Evolutionary conservation across 2,113 vertebrate species (phyloP).

Genomic region (Microcebus murinus): DNA sequence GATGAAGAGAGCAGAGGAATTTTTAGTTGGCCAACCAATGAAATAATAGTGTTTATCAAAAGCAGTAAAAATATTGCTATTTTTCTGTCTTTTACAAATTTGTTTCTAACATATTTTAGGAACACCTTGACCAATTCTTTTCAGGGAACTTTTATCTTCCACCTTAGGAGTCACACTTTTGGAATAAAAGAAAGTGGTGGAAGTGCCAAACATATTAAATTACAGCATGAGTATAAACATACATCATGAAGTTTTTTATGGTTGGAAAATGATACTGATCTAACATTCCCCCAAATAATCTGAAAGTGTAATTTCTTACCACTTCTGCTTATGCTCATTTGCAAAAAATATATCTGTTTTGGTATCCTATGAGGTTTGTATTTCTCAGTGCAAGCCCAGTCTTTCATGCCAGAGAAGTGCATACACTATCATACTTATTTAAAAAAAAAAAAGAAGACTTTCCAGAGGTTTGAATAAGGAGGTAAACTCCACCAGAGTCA

Average conservation of each 20-base stretch:
- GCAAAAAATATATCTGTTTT: background rate
- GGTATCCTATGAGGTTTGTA: background rate
- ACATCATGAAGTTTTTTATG: background rate
- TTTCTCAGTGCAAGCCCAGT: background rate
- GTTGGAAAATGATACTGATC: background rate
- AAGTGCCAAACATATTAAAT: background rate
- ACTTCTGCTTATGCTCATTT: background rate
- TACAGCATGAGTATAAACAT: background rate
- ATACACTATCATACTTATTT: background rate
- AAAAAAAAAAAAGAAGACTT: background rate
- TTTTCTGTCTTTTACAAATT: background rate
- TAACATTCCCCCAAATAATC: background rate
- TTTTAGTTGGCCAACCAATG: background rate
- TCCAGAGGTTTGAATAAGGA: background rate
- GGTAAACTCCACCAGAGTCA: background rate
- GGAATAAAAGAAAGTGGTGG: background rate
- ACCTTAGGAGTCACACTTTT: slow-evolving; percentile 1
- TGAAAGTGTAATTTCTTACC: slow-evolving; percentile 15
- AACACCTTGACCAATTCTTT: background rate
- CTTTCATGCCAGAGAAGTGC: background rate
- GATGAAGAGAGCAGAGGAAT: background rate
- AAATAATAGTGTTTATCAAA: background rate
- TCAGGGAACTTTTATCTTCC: background rate
- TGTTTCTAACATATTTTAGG: background rate
- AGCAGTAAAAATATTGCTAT: background rate